Percentiles rank a stretch among this genome's conserved stretches.
Evolutionary conservation across 1,140 invertebrate species (phyloP).

Genomic region (Ylistrum balloti): DNA sequence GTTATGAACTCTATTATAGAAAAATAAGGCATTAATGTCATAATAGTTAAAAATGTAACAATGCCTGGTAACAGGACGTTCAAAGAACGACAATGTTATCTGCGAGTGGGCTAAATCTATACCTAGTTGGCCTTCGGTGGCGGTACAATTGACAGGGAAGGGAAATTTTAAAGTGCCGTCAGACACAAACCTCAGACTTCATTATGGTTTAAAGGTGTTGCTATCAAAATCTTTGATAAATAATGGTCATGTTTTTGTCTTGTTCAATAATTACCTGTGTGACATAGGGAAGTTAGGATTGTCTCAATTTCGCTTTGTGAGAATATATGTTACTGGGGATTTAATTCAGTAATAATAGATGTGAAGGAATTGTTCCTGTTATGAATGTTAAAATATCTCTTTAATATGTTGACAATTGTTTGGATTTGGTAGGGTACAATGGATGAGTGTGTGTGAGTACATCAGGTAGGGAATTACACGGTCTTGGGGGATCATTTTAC

Average conservation of each 20-base stretch:
- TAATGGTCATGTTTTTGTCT: constrained; percentile 20
- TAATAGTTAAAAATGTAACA: constrained; percentile 40
- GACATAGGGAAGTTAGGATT: background rate
- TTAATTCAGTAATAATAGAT: constrained; percentile 4
- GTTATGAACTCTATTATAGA: background rate
- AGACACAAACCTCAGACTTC: background rate
- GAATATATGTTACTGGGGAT: background rate
- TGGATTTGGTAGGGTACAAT: background rate
- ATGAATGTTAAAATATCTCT: constrained; percentile 18
- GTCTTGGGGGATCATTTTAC: constrained; percentile 4
- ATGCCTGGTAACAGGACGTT: constrained; percentile 17
- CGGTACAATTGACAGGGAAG: background rate
- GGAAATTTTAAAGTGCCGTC: background rate
- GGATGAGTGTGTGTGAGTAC: constrained; percentile 1
- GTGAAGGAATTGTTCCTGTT: background rate
- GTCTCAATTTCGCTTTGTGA: background rate
- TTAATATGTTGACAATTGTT: constrained; percentile 35
- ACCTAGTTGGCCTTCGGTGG: background rate
- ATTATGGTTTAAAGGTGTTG: background rate
- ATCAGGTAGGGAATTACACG: background rate
- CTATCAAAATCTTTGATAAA: background rate
- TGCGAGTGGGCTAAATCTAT: background rate
- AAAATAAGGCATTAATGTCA: constrained; percentile 36
- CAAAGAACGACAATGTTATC: constrained; percentile 38
- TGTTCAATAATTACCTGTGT: background rate